A percentile compares a stretch with the other conserved stretches of the same genome.
Conservation (phyloP, 2,888 invertebrate genomes). For the Drosophila infuscata region DNA sequence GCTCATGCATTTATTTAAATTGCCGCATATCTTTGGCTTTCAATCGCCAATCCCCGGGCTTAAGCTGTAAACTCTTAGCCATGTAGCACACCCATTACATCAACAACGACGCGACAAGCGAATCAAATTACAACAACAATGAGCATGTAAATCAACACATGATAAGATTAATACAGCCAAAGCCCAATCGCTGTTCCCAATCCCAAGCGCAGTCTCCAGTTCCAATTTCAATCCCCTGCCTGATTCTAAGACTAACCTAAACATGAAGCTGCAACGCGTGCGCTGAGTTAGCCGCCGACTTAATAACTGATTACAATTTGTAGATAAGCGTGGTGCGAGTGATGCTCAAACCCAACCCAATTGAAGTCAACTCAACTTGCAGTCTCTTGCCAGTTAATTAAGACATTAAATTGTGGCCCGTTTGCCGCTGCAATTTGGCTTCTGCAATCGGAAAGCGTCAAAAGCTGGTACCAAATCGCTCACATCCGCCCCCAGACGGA, state of each 20-base stretch:
- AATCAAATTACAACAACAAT: slow-evolving; percentile 63
- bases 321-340: slow-evolving; percentile 66
- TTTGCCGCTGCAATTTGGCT: slow-evolving; percentile 56
- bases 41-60: slow-evolving; percentile 34
- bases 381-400: slow-evolving; percentile 68
- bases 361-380: slow-evolving; percentile 20
- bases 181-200: slow-evolving; percentile 36
- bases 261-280: slow-evolving; percentile 57
- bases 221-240: slow-evolving; percentile 14
- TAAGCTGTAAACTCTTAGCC: slow-evolving; percentile 29
- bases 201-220: not conserved
- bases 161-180: slow-evolving; percentile 60
- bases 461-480: slow-evolving; percentile 72
- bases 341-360: slow-evolving; percentile 32
- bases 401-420: slow-evolving; percentile 71
- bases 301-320: slow-evolving; percentile 83
- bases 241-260: slow-evolving; percentile 28
- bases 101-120: slow-evolving; percentile 36
- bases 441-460: slow-evolving; percentile 49
- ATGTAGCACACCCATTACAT: slow-evolving; percentile 42
- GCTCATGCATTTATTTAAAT: slow-evolving; percentile 56
- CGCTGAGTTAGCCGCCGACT: slow-evolving; percentile 57
- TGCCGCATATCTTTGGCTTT: slow-evolving; percentile 47
- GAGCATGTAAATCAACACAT: slow-evolving; percentile 77
- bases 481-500: slow-evolving; percentile 73